phyloP scores from a whole-genome alignment of 2,888 invertebrate genomes.

The Orchesella flavescens region DNA sequence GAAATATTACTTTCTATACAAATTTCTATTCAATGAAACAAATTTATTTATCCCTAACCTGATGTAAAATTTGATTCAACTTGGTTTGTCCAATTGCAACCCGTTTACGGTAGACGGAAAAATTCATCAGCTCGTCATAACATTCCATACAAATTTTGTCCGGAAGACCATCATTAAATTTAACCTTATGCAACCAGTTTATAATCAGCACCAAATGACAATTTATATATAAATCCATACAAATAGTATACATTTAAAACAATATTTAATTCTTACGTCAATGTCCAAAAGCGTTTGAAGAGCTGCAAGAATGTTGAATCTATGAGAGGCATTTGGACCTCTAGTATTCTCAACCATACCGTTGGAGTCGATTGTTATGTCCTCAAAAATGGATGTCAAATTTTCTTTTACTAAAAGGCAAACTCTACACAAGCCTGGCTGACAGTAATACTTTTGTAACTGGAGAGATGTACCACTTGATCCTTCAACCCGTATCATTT shows the following conservation, averaged over 20 bases:
- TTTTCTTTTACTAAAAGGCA: constrained; percentile 62
- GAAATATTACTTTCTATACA: not conserved
- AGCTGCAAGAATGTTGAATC: constrained; percentile 65
- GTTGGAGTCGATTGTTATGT: constrained; percentile 53
- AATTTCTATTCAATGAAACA: not conserved
- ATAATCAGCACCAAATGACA: not conserved
- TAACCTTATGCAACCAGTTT: constrained; percentile 44
- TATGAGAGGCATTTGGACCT: constrained; percentile 60
- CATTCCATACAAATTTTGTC: constrained; percentile 63
- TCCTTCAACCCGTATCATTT: constrained; percentile 18
- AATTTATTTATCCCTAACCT: constrained; percentile 38
- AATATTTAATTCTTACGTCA: constrained; percentile 44
- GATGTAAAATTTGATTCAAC: constrained; percentile 59
- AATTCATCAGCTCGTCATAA: constrained; percentile 61
- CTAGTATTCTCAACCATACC: constrained; percentile 65
- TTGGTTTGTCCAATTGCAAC: constrained; percentile 63
- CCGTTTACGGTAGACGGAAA: constrained; percentile 65
- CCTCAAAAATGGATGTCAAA: constrained; percentile 63
- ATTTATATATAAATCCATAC: not conserved
- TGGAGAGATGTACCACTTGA: not conserved
- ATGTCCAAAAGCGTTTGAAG: constrained; percentile 65
- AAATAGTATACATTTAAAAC: no score
- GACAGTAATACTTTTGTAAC: constrained; percentile 55
- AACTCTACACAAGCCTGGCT: constrained; percentile 60
- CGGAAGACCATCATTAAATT: constrained; percentile 63